A percentile compares a stretch with the other conserved stretches of the same genome.
Evolutionary conservation across 2,113 vertebrate genomes (phyloP).

Genomic region (Taxidea taxus): DNA sequence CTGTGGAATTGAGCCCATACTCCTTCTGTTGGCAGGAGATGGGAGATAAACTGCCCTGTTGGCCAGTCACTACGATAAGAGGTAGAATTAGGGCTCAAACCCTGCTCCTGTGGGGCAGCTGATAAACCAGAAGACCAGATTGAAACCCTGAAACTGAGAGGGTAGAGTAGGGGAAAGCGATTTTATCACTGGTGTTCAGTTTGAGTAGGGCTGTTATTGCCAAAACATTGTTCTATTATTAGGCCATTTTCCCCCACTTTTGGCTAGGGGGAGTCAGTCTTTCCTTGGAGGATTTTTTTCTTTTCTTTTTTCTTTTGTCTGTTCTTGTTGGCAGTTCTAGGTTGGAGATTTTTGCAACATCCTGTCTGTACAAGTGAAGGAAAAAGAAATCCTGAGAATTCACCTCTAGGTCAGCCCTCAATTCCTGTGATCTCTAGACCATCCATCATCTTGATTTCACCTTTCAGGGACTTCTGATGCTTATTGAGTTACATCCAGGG

Average conservation of each 20-base stretch:
- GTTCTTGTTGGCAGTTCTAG: background rate
- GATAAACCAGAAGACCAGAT: background rate
- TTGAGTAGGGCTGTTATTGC: background rate
- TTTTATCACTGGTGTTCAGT: background rate
- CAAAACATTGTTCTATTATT: background rate
- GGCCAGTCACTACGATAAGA: background rate
- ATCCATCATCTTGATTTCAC: background rate
- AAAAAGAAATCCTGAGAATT: background rate
- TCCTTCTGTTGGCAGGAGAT: no score
- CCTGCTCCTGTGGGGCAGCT: background rate
- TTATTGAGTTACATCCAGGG: background rate
- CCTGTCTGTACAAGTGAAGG: background rate
- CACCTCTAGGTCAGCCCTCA: background rate
- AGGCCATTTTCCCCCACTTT: background rate
- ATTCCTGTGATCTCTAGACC: background rate
- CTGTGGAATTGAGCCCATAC: no score
- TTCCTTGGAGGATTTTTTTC: background rate
- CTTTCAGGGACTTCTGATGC: background rate
- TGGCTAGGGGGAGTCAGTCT: background rate
- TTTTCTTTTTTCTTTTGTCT: background rate
- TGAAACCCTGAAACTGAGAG: background rate
- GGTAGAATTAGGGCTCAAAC: background rate
- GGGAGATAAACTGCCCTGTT: background rate
- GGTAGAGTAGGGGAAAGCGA: rapidly evolving
- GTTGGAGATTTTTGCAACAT: background rate